These are phyloP conservation scores for Saccostrea cuccullata DNA, from an alignment of 1,140 invertebrate species.

Conservation along the genomic window DNA sequence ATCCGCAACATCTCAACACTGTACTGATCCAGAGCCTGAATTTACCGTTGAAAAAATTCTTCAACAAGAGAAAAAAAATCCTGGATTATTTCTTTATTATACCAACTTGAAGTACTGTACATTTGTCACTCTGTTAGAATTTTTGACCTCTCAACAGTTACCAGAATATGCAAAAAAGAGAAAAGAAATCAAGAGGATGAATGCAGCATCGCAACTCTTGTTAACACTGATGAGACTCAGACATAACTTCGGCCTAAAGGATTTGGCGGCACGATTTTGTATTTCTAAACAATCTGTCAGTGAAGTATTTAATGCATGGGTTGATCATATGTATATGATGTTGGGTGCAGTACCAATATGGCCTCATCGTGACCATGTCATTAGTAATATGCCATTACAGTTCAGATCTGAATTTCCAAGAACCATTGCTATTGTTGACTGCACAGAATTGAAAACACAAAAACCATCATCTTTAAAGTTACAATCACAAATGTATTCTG, in stretches of 20 bases:
- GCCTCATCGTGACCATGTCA: slow-evolving; percentile 31
- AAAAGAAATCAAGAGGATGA: neutral
- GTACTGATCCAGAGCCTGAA: neutral
- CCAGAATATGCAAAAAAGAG: neutral
- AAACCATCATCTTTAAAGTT: slow-evolving; percentile 12
- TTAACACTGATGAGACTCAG: slow-evolving; percentile 1
- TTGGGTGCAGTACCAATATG: slow-evolving; percentile 33
- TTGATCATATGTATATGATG: slow-evolving; percentile 34
- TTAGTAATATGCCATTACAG: slow-evolving; percentile 29
- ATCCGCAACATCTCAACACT: neutral
- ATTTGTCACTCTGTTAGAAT: slow-evolving; percentile 19
- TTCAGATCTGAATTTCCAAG: slow-evolving; percentile 32
- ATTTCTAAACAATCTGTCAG: slow-evolving; percentile 35
- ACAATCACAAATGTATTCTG: slow-evolving; percentile 45
- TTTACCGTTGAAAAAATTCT: neutral
- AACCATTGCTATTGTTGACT: slow-evolving; percentile 24
- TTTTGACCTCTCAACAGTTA: neutral
- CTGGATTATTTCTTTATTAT: slow-evolving; percentile 12
- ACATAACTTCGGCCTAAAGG: slow-evolving; percentile 49
- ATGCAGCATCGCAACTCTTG: neutral
- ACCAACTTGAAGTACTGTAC: slow-evolving; percentile 2
- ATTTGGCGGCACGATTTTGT: slow-evolving; percentile 55
- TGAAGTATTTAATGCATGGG: slow-evolving; percentile 24
- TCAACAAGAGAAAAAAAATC: neutral
- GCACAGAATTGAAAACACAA: slow-evolving; percentile 44